Evolutionary conservation across 35 echinoderm and acorn worm species (phyloP), one percentile per base, ranked within the genome.

Genomic region (Amphiura filiformis): DNA sequence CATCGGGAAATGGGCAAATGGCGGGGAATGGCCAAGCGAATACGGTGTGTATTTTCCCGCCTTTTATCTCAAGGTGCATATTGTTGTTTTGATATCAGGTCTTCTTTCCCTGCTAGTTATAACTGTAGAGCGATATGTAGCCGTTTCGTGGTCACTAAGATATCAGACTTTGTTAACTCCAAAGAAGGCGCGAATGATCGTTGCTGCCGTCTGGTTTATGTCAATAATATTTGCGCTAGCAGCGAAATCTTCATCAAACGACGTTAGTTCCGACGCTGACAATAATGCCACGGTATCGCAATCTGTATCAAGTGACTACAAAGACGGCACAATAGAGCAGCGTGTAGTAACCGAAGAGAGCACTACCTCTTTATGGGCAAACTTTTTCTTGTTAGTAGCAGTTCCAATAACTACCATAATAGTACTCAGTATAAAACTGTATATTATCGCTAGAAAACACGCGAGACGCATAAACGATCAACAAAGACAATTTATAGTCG

Each of bases 121-220:
- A 0, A 85, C 56, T 15, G 37, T 85, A 30, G 83, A 85, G 23
- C 83, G 83, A 1, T 65, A 61, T 34, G 15, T 85, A 20, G 44
- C 81, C 18, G 18, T 85, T 35, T 47, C 31, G 2, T 64, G 31
- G 13, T 37, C 83, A n/a, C 37, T 85, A 17, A 47, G 56, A 14
- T 85, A 85, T 28, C 44, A 23, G 34, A 20, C 52, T 35, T 23
- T 85, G 34, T 31, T 85, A 11, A 85, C 47, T 23, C 26, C 23
- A 40, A 64, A 36, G 32, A 11, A 37, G 20, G 83, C 83, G 17
- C 28, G 31, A 20, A 64, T 85, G 32, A 37, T 37, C 28, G 52
- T 75, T 13, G 35, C 17, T 35, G 35, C 18, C 20, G 52, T 56
- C 0, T 64, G 83, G 83, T 2, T 70, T 13, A 30, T 70, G 9